phyloP scores from a whole-genome alignment of 2,113 vertebrate genomes.

The Phalacrocorax aristotelis region DNA sequence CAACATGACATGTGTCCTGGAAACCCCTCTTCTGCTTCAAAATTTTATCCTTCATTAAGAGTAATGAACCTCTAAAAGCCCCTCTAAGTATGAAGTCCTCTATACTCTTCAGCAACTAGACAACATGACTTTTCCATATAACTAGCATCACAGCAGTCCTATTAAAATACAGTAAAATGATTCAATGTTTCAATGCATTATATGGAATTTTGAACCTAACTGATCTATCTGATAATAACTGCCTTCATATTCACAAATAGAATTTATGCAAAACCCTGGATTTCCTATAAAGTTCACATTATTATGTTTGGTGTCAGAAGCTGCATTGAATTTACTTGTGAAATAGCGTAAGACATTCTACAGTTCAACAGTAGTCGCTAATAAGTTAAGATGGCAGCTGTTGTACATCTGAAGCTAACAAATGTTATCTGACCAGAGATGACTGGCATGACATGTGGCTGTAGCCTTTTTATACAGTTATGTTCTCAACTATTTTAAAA shows the following conservation, averaged over 20 bases:
- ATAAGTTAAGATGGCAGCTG: conserved; percentile 70
- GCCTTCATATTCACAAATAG: background rate
- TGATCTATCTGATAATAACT: background rate
- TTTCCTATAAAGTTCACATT: background rate
- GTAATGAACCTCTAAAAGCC: background rate
- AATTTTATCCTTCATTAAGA: background rate
- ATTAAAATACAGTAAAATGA: background rate
- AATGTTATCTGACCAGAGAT: conserved; percentile 75
- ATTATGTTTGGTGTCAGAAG: background rate
- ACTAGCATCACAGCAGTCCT: background rate
- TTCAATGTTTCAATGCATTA: background rate
- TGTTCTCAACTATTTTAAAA: conserved; percentile 71
- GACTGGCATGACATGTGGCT: conserved; percentile 74
- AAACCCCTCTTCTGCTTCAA: background rate
- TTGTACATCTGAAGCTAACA: conserved; percentile 73
- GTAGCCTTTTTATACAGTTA: conserved; percentile 60
- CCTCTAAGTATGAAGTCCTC: background rate
- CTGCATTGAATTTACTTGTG: background rate
- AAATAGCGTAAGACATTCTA: conserved; percentile 1
- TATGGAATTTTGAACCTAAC: background rate
- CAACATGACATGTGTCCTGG: background rate
- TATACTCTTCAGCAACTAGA: background rate
- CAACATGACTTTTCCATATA: background rate
- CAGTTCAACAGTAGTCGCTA: conserved; percentile 45
- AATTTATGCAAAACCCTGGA: background rate